A percentile compares a stretch with the other conserved stretches of the same genome.
Conservation (phyloP, 2,797 vertebrate species). For the Bufotes viridis region DNA sequence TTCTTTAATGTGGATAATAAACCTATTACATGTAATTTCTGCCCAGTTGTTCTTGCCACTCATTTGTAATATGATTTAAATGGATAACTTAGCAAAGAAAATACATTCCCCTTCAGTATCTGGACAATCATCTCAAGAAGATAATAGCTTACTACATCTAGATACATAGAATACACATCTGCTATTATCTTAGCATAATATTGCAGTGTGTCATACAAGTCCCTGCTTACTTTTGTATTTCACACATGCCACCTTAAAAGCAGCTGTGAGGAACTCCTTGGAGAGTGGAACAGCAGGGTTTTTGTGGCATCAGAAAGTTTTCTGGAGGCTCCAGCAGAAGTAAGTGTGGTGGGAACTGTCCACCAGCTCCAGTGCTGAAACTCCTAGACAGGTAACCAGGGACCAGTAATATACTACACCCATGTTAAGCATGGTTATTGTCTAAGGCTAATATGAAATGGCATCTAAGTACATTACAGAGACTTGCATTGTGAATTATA, state of each 20-base stretch:
- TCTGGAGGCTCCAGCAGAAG: not conserved
- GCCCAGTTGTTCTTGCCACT: not conserved
- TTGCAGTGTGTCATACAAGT: not conserved
- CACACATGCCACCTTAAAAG: conserved; percentile 6
- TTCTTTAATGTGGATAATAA: not conserved
- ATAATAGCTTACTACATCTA: not conserved
- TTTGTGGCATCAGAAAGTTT: conserved; percentile 38
- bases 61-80: not conserved
- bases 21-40: not conserved
- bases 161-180: not conserved
- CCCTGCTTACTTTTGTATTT: not conserved
- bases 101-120: not conserved
- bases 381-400: not conserved
- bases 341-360: conserved; percentile 32
- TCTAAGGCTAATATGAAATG: not conserved
- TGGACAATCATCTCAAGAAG: not conserved
- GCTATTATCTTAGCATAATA: not conserved
- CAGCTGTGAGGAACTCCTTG: conserved; percentile 3
- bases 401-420: not conserved
- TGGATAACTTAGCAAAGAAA: not conserved
- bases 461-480: not conserved
- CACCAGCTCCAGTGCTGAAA: conserved; percentile 52
- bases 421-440: not conserved
- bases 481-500: not conserved
- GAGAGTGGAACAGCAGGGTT: not conserved